Conservation (phyloP, 2,797 vertebrate genomes). For the Morelia viridis region DNA sequence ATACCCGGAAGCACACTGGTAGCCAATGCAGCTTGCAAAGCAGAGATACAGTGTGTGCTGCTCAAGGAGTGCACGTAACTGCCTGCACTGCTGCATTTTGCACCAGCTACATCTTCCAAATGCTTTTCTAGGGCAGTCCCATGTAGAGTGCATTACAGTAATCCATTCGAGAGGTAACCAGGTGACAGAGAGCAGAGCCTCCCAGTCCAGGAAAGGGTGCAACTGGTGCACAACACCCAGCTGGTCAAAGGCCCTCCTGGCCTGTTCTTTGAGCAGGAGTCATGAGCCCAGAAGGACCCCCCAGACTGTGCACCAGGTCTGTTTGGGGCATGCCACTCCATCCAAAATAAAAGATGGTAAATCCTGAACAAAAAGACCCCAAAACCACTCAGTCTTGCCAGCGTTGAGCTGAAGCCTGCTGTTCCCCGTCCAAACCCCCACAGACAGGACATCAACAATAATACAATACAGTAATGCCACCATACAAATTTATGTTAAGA, state of each 20-base stretch:
- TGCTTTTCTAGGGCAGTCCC: neutral
- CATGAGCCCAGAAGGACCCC: neutral
- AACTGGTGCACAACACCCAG: neutral
- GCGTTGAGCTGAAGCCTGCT: neutral
- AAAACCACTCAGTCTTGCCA: neutral
- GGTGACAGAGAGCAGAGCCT: neutral
- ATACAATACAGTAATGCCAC: neutral
- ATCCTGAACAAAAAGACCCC: neutral
- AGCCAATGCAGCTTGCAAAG: neutral
- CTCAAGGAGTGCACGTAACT: neutral
- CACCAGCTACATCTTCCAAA: neutral
- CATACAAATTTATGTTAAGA: neutral
- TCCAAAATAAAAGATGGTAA: neutral
- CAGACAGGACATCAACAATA: neutral
- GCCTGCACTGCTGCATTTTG: neutral
- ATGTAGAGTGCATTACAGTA: neutral
- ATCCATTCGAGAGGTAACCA: neutral
- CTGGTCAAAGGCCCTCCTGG: neutral
- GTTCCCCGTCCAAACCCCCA: neutral
- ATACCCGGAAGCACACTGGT: neutral
- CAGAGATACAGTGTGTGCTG: neutral
- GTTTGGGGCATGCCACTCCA: neutral
- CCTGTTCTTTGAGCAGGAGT: neutral
- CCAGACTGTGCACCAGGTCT: neutral
- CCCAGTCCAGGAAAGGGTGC: neutral